A percentile compares a stretch with the other conserved stretches of the same genome.
Conservation (phyloP, 1,140 invertebrate species). For the Epicauta chinensis region DNA sequence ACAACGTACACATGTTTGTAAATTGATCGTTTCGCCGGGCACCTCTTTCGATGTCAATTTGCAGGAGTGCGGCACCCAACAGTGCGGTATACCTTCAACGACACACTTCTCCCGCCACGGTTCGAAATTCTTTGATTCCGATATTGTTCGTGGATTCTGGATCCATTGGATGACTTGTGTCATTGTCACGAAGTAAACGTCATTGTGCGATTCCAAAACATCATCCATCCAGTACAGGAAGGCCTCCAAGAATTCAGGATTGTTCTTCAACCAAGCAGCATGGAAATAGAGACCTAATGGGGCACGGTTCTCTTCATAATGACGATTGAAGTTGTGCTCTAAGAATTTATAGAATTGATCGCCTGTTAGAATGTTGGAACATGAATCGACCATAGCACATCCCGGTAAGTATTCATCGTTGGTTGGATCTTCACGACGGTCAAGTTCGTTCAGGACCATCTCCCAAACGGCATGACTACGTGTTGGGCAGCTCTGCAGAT, state of each 20-base stretch:
- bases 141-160: conserved; percentile 79
- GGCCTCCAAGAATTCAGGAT: conserved; percentile 86
- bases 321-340: conserved; percentile 92
- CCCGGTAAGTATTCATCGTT: conserved; percentile 89
- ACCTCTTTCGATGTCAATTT: conserved; percentile 88
- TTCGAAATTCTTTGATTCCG: conserved; percentile 85
- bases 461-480: conserved; percentile 92
- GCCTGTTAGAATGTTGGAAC: conserved; percentile 86
- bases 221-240: conserved; percentile 95
- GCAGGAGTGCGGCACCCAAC: conserved; percentile 84
- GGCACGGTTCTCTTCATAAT: conserved; percentile 90
- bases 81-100: conserved; percentile 70
- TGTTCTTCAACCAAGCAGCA: conserved; percentile 92
- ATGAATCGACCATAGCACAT: conserved; percentile 95
- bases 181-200: conserved; percentile 97
- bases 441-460: conserved; percentile 96
- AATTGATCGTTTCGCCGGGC: conserved; percentile 85
- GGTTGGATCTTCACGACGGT: conserved; percentile 83
- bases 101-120: conserved; percentile 90
- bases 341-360: conserved; percentile 96
- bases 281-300: conserved; percentile 93
- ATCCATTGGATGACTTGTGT: conserved; percentile 97
- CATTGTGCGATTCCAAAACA: conserved; percentile 76
- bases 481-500: conserved; percentile 87
- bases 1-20: conserved; percentile 89